Conservation (phyloP, 1,140 invertebrate genomes). For the Goniozus legneri region DNA sequence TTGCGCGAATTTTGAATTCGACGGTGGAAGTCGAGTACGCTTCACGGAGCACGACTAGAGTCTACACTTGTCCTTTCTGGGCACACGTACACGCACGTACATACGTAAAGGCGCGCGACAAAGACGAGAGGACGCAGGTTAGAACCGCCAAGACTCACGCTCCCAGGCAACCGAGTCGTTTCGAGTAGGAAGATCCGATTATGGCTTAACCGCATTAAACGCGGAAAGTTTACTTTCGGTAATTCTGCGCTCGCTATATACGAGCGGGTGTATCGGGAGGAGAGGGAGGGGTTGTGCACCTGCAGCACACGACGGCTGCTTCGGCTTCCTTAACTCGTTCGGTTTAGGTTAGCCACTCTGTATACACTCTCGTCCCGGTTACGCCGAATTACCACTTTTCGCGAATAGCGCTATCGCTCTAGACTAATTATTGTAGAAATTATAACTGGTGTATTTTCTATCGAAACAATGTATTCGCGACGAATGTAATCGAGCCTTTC, state of each 20-base stretch:
- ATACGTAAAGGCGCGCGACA: no score
- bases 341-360: not conserved
- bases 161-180: constrained; percentile 6
- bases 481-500: no score
- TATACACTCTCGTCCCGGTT: not conserved
- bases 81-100: no score
- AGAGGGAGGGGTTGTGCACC: constrained; percentile 14
- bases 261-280: no score
- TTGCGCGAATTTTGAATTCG: not conserved
- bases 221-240: constrained; percentile 33
- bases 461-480: no score
- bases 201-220: constrained; percentile 34
- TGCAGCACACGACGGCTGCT: constrained; percentile 16
- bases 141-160: not conserved
- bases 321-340: not conserved
- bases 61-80: no score
- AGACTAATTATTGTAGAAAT: no score
- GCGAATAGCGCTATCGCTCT: no score
- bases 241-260: constrained; percentile 23
- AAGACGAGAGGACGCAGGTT: not conserved
- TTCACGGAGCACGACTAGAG: not conserved
- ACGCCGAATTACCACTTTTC: not conserved
- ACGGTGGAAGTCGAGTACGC: not conserved
- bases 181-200: constrained; percentile 31
- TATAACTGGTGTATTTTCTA: no score